Base-by-base conservation (phyloP, 2,888 invertebrate genomes). In the Phengaris alcon region DNA sequence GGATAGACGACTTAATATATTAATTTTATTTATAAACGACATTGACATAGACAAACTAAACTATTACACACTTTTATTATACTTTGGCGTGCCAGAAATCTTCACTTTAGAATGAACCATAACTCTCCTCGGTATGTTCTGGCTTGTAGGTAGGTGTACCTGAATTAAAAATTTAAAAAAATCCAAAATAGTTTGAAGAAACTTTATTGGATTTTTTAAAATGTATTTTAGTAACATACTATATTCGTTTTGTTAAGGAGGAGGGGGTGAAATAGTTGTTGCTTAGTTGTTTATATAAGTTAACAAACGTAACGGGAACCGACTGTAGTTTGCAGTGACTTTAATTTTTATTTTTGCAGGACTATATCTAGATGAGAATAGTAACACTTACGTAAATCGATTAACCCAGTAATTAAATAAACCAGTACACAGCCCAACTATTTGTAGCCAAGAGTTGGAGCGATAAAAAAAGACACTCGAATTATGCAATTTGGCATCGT, bases 391-490 rank as follows among this genome's bases (percentile, higher is more conserved):
- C 69, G 69, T 69, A 69, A 48, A 72, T 13, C 35, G 35, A 54
- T 72, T 72, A 72, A 52, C 52, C 72, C 51, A 72, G 35, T 54
- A 72, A 72, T 72, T 72, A 35, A 72, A 22, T 72, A 12, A 22
- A 64, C 64, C 35, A 52, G 72, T 72, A 35, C 54, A 35, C 35
- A 72, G 35, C 54, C 54, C 51, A 52, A 52, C 35, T 72, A 72
- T 72, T 54, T 72, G 54, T 72, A 72, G 72, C 35, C 54, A 52
- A 6, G 54, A 72, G 72, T 54, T n/a, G 54, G 6, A 52, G 51
- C 72, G 72, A 72, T 72, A 72, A 72, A 72, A 72, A 72, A 72
- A 72, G 72, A 72, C 70, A 70, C 72, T 72, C 6, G 72, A 72
- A 72, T 72, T 72, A 72, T 72, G 72, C 72, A 72, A 72, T 72